A percentile compares a stretch with the other conserved stretches of the same genome.
These are phyloP conservation scores for Cyclina sinensis DNA, from an alignment of 1,140 invertebrate genomes.

Conservation along the genomic window DNA sequence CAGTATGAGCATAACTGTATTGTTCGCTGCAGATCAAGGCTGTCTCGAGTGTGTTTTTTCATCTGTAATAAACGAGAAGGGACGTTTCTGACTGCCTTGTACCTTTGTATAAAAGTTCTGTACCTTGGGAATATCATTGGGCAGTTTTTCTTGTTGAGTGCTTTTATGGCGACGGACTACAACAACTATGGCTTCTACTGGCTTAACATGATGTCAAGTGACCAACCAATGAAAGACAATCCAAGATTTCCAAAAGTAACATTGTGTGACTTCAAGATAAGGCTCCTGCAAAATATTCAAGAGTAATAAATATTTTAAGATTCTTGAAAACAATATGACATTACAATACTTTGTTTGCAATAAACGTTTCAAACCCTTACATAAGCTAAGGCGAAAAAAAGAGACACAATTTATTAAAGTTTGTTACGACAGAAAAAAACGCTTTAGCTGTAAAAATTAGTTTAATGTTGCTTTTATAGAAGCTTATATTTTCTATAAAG, in stretches of 20 bases:
- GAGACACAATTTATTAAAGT: too few relatives aligned
- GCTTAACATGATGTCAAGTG: conserved; percentile 82
- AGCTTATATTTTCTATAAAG: too few relatives aligned
- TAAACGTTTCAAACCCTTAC: too few relatives aligned
- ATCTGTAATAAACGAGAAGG: conserved; percentile 86
- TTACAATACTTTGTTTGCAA: too few relatives aligned
- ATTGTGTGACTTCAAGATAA: conserved; percentile 88
- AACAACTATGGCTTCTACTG: conserved; percentile 86
- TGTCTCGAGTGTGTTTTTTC: conserved; percentile 76
- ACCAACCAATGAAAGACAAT: conserved; percentile 84
- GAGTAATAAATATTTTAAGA: conserved; percentile 76
- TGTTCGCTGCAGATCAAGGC: conserved; percentile 76
- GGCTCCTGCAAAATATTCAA: conserved; percentile 85
- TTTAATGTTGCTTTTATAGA: too few relatives aligned
- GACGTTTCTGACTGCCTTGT: conserved; percentile 80
- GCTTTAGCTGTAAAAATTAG: too few relatives aligned
- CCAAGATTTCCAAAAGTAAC: conserved; percentile 87
- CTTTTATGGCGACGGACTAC: conserved; percentile 80
- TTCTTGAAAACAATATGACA: too few relatives aligned
- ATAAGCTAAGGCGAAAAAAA: too few relatives aligned
- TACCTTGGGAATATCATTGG: conserved; percentile 83
- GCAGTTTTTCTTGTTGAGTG: conserved; percentile 84
- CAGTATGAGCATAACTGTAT: conserved; percentile 80
- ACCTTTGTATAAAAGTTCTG: conserved; percentile 84
- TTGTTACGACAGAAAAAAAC: too few relatives aligned